phyloP scores from a whole-genome alignment of 2,797 vertebrate genomes.

The Buceros bicornis region DNA sequence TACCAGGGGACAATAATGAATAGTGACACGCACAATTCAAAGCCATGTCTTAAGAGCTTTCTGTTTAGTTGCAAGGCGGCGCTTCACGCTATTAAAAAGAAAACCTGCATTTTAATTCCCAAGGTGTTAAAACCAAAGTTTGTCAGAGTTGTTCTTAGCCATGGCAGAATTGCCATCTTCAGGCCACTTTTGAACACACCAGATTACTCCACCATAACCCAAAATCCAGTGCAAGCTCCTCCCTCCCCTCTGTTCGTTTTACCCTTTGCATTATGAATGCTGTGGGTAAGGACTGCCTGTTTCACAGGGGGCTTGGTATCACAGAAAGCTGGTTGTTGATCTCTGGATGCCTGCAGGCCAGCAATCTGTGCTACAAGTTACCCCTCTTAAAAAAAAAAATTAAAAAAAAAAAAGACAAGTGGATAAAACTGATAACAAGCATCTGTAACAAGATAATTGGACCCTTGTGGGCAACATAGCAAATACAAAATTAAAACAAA shows the following conservation, averaged over 20 bases:
- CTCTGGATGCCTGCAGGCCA: conserved; percentile 84
- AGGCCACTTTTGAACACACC: neutral
- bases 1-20: neutral
- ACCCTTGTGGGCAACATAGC: conserved; percentile 83
- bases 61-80: neutral
- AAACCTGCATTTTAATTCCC: neutral
- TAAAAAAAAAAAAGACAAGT: conserved; percentile 34
- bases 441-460: conserved; percentile 83
- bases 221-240: conserved; percentile 28
- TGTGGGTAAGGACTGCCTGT: conserved; percentile 43
- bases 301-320: conserved; percentile 75
- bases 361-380: conserved; percentile 85
- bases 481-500: conserved; percentile 91
- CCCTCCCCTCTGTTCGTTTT: neutral
- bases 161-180: conserved; percentile 46
- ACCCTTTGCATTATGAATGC: conserved; percentile 68
- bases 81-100: neutral
- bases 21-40: neutral
- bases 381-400: conserved; percentile 32
- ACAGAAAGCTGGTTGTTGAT: conserved; percentile 80
- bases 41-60: neutral
- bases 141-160: neutral
- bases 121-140: neutral
- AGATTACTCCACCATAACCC: neutral
- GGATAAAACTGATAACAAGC: conserved; percentile 84